Base-by-base conservation (phyloP, 2,888 invertebrate genomes). In the Malacosoma neustria region DNA sequence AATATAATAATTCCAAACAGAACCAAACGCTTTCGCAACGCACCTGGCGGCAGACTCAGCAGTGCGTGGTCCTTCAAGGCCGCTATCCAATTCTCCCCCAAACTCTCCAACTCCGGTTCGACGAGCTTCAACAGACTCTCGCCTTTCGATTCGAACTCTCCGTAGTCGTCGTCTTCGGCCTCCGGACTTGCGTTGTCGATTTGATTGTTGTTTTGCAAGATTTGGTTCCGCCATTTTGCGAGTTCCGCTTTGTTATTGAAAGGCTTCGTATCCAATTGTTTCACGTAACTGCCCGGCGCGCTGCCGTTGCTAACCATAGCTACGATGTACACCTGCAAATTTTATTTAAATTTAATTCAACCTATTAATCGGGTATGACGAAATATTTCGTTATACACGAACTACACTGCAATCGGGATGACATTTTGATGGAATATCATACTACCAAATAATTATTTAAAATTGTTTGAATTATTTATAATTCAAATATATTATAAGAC, bases 11-110 rank as follows among this genome's bases (percentile, higher is more conserved):
- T n/a, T n/a, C n/a, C n/a, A n/a, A n/a, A n/a, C n/a, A n/a, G n/a
- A n/a, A n/a, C n/a, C n/a, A n/a, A n/a, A n/a, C n/a, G n/a, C n/a
- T n/a, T n/a, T n/a, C n/a, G n/a, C n/a, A n/a, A 63, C 67, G 59
- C 49, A 91, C 91, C 91, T 35, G 93, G 89, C 0, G 98, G 98
- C 46, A 99, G 87, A 40, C 97, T 93, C 32, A 99, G 80, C 32
- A 99, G 81, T 1, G 99, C 99, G 61, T 99, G 96, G 76, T 99
- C 99, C 67, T 93, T 92, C 52, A 99, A 85, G 0, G 98, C 98
- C 1, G 96, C 93, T 42, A 98, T 82, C 99, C 99, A 99, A 71
- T 98, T 93, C 51, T 94, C 93, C 7, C 98, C 96, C 40, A 99
- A 88, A 63, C 93, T 93, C 42, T 93, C 89, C 53, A 99, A 79